phyloP scores from a whole-genome alignment of 2,113 vertebrate species.

The Elaphurus davidianus region DNA sequence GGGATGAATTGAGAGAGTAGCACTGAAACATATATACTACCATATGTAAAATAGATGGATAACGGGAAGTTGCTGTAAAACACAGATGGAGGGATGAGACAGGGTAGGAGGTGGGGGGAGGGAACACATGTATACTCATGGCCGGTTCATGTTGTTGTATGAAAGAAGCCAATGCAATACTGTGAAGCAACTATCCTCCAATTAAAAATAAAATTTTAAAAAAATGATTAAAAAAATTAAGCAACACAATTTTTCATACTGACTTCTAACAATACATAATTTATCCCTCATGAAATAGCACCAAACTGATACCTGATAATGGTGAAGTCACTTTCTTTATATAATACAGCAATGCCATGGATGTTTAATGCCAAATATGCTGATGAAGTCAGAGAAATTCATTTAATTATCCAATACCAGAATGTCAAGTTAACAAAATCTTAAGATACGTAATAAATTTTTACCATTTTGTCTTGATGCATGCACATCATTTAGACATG shows the following conservation, averaged over 20 bases:
- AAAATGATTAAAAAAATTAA: rapidly evolving
- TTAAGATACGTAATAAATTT: not conserved
- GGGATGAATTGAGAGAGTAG: not conserved
- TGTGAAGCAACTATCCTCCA: not conserved
- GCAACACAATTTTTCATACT: slow-evolving; percentile 16
- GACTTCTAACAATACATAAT: not conserved
- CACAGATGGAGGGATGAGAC: not conserved
- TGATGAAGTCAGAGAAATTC: not conserved
- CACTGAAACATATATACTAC: not conserved
- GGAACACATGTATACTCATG: not conserved
- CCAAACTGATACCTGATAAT: not conserved
- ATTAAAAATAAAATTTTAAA: not conserved
- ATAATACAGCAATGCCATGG: not conserved
- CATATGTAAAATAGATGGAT: not conserved
- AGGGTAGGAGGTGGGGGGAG: not conserved
- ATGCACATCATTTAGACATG: not conserved
- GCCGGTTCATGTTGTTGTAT: not conserved
- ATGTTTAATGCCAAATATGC: not conserved
- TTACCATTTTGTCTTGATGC: not conserved
- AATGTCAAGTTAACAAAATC: not conserved
- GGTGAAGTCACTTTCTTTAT: not conserved
- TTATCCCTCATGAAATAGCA: slow-evolving; percentile 26
- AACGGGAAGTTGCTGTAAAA: not conserved
- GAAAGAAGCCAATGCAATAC: not conserved
- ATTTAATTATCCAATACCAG: not conserved